phyloP scores from a whole-genome alignment of 2,888 invertebrate species.

The Eupsilia transversa region DNA sequence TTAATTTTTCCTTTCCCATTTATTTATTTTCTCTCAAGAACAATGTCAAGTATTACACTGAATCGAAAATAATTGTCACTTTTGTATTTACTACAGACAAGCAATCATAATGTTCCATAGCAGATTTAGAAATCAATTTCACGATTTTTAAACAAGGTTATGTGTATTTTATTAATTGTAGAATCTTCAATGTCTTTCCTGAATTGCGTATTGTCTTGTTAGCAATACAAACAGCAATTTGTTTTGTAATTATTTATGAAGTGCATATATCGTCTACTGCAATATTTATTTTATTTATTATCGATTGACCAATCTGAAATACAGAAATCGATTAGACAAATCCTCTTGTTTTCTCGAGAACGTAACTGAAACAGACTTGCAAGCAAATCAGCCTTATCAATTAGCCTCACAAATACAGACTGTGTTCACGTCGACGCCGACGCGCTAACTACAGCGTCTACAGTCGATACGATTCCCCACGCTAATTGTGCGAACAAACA shows the following conservation, averaged over 20 bases:
- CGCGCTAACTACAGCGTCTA: conserved; percentile 31
- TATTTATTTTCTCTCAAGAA: conserved; percentile 6
- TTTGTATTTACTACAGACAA: neutral
- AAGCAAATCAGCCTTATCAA: conserved; percentile 5
- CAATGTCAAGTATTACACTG: neutral
- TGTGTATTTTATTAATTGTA: conserved; percentile 29
- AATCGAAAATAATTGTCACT: neutral
- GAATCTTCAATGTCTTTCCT: conserved; percentile 12
- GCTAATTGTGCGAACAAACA: conserved; percentile 74
- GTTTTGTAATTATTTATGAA: conserved; percentile 11
- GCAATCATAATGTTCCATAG: neutral
- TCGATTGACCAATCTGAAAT: conserved; percentile 1
- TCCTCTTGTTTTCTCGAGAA: neutral
- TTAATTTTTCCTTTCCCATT: neutral
- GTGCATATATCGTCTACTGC: conserved; percentile 3
- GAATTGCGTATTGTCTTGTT: conserved; percentile 20
- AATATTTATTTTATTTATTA: conserved; percentile 18
- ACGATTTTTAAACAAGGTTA: conserved; percentile 14
- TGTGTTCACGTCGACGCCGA: conserved; percentile 50
- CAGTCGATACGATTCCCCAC: conserved; percentile 63
- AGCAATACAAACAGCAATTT: conserved; percentile 23
- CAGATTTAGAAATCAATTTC: conserved; percentile 18
- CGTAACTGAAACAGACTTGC: neutral
- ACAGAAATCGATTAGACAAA: conserved; percentile 1
- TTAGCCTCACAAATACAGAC: conserved; percentile 28